Percentiles rank a stretch among this genome's conserved stretches.
Conservation (phyloP, 2,797 vertebrate genomes). For the Bryconaethiops microstoma region DNA sequence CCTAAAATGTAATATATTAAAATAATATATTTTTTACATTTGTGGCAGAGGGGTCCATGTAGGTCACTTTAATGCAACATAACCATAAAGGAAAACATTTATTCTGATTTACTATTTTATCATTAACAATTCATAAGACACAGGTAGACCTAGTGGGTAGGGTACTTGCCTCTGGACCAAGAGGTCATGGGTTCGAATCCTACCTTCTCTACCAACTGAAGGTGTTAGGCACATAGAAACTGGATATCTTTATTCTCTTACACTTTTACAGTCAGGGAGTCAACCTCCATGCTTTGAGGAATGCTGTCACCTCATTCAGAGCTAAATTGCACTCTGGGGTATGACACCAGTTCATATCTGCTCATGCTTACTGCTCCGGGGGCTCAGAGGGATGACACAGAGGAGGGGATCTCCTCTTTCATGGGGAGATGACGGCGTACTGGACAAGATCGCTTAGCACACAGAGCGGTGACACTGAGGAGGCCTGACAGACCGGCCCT, state of each 20-base stretch:
- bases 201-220: neutral
- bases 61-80: too few species aligned
- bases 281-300: neutral
- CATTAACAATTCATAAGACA: too few species aligned
- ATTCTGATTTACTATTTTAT: too few species aligned
- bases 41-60: too few species aligned
- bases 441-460: constrained; percentile 34
- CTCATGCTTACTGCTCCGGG: neutral
- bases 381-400: constrained; percentile 26
- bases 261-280: neutral
- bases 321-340: constrained; percentile 29
- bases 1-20: too few species aligned
- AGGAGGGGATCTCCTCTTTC: constrained; percentile 29
- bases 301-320: constrained; percentile 18
- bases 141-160: too few species aligned
- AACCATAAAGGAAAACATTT: too few species aligned
- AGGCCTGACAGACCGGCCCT: constrained; percentile 74
- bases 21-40: too few species aligned
- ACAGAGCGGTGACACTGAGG: constrained; percentile 66
- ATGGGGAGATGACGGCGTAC: constrained; percentile 41
- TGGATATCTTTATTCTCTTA: neutral
- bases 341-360: neutral
- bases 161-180: too few species aligned
- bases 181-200: too few species aligned
- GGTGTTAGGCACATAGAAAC: neutral